These are phyloP conservation scores for Bedellia somnulentella DNA, from an alignment of 2,888 invertebrate genomes.

Conservation along the genomic window DNA sequence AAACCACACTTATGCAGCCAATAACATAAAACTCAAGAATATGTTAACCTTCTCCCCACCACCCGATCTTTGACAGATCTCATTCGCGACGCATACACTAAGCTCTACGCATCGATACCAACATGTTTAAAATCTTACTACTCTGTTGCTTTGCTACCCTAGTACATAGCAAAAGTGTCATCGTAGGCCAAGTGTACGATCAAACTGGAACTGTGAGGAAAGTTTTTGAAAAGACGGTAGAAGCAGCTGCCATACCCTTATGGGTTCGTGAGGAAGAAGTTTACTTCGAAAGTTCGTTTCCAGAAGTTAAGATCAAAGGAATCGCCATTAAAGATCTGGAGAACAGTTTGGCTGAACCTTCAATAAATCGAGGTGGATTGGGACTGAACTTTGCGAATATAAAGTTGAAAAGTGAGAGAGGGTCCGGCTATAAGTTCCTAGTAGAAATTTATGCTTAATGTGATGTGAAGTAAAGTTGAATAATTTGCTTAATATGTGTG, in stretches of 20 bases:
- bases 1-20: too few species aligned
- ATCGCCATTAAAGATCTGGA: conserved; percentile 43
- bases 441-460: conserved; percentile 43
- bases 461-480: too few species aligned
- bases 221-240: conserved; percentile 24
- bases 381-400: conserved; percentile 37
- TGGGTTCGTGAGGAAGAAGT: conserved; percentile 30
- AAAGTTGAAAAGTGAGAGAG: conserved; percentile 42
- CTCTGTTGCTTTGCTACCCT: conserved; percentile 16
- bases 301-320: conserved; percentile 38
- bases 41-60: too few species aligned
- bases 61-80: too few species aligned
- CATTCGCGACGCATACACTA: too few species aligned
- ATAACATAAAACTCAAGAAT: too few species aligned
- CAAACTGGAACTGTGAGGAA: conserved; percentile 23
- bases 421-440: conserved; percentile 31
- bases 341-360: conserved; percentile 32
- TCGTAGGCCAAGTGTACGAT: conserved; percentile 32
- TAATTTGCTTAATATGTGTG: too few species aligned
- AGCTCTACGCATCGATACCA: too few species aligned
- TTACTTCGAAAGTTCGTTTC: conserved; percentile 24
- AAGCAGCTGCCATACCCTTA: conserved; percentile 21
- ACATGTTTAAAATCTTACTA: conserved; percentile 16
- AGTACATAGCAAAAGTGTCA: conserved; percentile 23
- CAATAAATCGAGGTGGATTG: conserved; percentile 39